Base-by-base conservation (phyloP, 2,113 vertebrate genomes). In the Catagonus wagneri region DNA sequence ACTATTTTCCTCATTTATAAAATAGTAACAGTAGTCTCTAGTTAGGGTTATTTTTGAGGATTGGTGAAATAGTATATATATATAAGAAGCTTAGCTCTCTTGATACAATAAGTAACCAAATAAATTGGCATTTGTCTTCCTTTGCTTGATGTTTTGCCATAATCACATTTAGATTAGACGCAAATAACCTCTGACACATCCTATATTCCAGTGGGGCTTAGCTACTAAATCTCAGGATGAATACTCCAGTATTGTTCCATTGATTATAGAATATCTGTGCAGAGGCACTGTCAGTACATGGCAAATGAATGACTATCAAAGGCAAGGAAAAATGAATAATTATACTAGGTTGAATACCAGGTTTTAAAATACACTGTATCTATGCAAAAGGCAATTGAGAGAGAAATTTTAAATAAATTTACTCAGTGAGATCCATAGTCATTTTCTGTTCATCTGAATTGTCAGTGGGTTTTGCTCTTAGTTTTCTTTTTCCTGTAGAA, bases 401-500 rank as follows among this genome's bases (percentile, higher is more conserved):
- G 29, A 7, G 15, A 65, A 65, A 66, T n/a, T 81, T 88, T 90
- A 88, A 54, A 58, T 85, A 88, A 88, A 74, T 74, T 36, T 52
- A 85, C 78, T 87, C 79, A 52, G 22, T n/a, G 65, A 88, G n/a
- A 89, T 76, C 12, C 23, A 36, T 50, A 75, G 58, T 17, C 22
- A 39, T 83, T 83, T 75, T 95, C 25, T 89, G n/a, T 36, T 89
- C 60, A 74, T 91, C 60, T 92, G 50, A 69, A 56, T 76, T 94
- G 66, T 86, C 75, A 32, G 22, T 78, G 39, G 68, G 54, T 32
- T 84, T 90, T 85, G 39, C 32, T 78, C 90, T 97, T 25, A 25
- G 71, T 87, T 97, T 84, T 86, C 14, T 78, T 95, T 94, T 86
- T 96, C 92, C 86, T 61, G 15, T 36, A 95, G 3, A 50, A 72